phyloP scores from a whole-genome alignment of 1,140 invertebrate species.

The Panagrolaimus sp. region DNA sequence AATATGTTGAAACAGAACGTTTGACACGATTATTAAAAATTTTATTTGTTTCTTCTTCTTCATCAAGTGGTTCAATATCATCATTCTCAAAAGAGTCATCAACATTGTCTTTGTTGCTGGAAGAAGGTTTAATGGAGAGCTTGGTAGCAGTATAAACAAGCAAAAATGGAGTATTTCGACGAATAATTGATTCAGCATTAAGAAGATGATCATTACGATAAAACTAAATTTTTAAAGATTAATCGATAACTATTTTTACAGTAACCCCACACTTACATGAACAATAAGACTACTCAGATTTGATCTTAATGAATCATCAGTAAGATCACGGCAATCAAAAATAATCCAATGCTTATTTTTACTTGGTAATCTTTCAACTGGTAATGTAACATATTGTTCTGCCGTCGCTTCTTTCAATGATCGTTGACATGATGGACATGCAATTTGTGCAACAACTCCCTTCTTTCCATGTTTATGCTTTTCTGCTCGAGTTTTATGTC shows the following conservation, averaged over 20 bases:
- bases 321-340: background rate
- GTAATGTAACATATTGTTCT: background rate
- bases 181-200: background rate
- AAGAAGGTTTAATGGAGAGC: no score
- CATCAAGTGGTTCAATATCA: background rate
- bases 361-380: background rate
- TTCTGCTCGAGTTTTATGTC: background rate
- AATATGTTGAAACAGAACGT: background rate
- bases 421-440: slow-evolving; percentile 1
- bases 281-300: background rate
- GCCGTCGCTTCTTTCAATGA: no score
- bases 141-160: slow-evolving; percentile 10
- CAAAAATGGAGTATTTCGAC: background rate
- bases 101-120: background rate
- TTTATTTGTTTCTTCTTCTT: slow-evolving; percentile 37
- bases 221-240: slow-evolving; percentile 8
- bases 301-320: background rate
- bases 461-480: background rate
- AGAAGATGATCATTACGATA: slow-evolving; percentile 9
- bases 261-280: background rate
- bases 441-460: background rate
- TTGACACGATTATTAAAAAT: slow-evolving; percentile 17
- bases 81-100: background rate
- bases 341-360: background rate
- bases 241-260: background rate